Evolutionary conservation across 2,797 vertebrate genomes (phyloP), one percentile per base, ranked within the genome.

Genomic region (Myoxocephalus aenaeus): DNA sequence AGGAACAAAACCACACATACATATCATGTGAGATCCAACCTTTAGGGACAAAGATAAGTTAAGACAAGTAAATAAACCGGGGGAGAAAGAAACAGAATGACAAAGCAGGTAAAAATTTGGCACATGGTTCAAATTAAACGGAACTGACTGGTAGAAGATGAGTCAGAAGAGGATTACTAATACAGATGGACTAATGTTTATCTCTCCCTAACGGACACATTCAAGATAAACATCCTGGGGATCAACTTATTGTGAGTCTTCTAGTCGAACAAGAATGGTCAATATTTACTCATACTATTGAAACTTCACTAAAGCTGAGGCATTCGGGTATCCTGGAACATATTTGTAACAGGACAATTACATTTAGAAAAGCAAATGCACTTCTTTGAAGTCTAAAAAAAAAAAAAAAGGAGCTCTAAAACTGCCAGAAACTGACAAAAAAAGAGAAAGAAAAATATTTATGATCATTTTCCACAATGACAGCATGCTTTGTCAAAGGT

Each of bases 221-320:
- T 58, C 17, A 46, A 79, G 74, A 62, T 10, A 57, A 73, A 73
- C 58, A 61, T 61, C 72, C 66, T 69, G 44, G 7, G 53, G 13
- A 65, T 69, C 3, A 58, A 73, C 27, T 54, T 1, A 11, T 34
- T 22, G 40, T 20, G 14, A 46, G 15, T 51, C 12, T 25, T 64
- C 15, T 13, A 25, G 20, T 65, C n/a, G 58, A 70, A 51, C 36
- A 81, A 32, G 15, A 74, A 80, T 14, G 7, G 20, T 36, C 71
- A 79, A 13, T 64, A 77, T 58, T 79, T 80, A 81, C 44, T 68
- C 17, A 34, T 18, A 46, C 3, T 53, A 5, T 10, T 64, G 5
- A 64, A 22, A 25, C 48, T 40, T 48, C 6, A 40, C 7, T 20
- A 67, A 56, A 73, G 20, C 14, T 22, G 12, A 12, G 29, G 22